Percentiles rank a stretch among this genome's conserved stretches.
Evolutionary conservation across 2,797 vertebrate species (phyloP).

Genomic region (Bradypus variegatus): DNA sequence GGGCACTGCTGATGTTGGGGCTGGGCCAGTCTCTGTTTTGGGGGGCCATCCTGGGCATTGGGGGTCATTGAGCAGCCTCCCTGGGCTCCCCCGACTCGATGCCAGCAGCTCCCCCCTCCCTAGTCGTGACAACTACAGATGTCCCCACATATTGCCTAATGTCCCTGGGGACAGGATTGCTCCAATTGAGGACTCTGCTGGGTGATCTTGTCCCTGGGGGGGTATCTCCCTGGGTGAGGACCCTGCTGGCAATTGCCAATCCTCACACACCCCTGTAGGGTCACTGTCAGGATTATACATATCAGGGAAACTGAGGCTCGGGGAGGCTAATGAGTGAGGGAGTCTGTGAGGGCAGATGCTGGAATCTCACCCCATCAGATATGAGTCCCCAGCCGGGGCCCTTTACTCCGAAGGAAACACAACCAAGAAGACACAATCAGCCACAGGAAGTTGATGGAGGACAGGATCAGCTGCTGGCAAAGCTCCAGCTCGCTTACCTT

Average conservation of each 20-base stretch:
- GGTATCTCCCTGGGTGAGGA: no score
- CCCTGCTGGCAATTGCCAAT: no score
- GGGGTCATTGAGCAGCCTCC: background rate
- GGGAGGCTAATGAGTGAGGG: no score
- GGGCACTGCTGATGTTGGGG: no score
- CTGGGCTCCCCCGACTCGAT: background rate
- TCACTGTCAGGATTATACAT: background rate
- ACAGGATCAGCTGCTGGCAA: rapidly evolving
- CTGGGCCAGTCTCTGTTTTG: background rate
- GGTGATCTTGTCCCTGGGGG: no score
- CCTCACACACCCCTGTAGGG: no score
- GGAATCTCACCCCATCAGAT: background rate
- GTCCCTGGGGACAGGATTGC: background rate
- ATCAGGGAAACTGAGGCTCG: no score
- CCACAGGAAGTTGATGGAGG: background rate
- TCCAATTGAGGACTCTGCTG: no score
- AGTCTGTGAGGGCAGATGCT: background rate
- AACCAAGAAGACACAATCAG: background rate
- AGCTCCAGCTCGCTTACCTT: background rate
- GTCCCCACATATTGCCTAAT: no score
- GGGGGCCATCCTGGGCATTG: background rate
- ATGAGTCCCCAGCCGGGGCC: background rate
- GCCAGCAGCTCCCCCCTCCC: background rate
- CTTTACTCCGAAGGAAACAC: background rate
- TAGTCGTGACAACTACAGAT: background rate